These are phyloP conservation scores for Mactromeris polynyma DNA, from an alignment of 2,888 invertebrate species.

Conservation along the genomic window DNA sequence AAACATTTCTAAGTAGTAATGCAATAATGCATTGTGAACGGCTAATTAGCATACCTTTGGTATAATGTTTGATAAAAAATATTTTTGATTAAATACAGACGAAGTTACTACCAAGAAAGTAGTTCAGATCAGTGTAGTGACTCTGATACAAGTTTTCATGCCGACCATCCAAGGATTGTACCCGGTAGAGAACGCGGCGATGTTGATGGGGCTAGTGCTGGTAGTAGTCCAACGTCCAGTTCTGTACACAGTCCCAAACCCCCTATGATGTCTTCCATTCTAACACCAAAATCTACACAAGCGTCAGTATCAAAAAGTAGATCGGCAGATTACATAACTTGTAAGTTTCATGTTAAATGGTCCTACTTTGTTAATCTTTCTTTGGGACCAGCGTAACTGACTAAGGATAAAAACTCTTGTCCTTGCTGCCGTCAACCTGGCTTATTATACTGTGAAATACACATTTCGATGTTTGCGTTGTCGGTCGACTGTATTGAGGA, in stretches of 20 bases:
- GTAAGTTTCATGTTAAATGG: too few species aligned
- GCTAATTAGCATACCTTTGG: too few species aligned
- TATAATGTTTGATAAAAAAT: too few species aligned
- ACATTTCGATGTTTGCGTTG: too few species aligned
- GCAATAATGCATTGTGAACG: too few species aligned
- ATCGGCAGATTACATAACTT: conserved; percentile 72
- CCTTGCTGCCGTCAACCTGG: too few species aligned
- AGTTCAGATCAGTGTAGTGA: conserved; percentile 82
- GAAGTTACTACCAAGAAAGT: conserved; percentile 76
- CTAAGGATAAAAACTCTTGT: too few species aligned
- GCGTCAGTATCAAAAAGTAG: conserved; percentile 67
- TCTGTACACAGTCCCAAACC: conserved; percentile 73
- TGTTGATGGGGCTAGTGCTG: conserved; percentile 83
- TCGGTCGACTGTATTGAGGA: too few species aligned
- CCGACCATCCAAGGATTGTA: conserved; percentile 61
- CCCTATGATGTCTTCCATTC: conserved; percentile 54
- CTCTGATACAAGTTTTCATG: conserved; percentile 78
- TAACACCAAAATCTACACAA: conserved; percentile 33
- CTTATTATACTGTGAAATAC: too few species aligned
- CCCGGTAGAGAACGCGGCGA: conserved; percentile 71
- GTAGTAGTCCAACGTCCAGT: conserved; percentile 80
- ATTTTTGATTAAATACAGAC: conserved; percentile 46
- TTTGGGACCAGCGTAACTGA: too few species aligned
- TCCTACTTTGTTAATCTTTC: too few species aligned
- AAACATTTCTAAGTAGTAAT: too few species aligned